Evolutionary conservation across 2,888 invertebrate species (phyloP), one percentile per base, ranked within the genome.

Genomic region (Tanypteryx hageni): DNA sequence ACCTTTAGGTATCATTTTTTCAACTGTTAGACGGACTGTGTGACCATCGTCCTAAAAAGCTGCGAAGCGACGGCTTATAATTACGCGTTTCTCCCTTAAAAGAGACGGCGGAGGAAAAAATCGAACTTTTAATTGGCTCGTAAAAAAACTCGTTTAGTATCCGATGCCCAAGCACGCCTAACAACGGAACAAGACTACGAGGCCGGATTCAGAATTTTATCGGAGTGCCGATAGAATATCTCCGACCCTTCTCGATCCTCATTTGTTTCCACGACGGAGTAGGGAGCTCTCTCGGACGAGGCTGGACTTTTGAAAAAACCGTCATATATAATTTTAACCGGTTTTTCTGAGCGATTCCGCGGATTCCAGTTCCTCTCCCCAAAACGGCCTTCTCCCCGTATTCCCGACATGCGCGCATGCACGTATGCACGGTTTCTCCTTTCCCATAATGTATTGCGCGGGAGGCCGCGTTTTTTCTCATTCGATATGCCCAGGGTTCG

Each of bases 271-370:
- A 44, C 27, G 11, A 18, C 61, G 89, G 61, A 64, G 31, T 44
- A 89, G 16, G 31, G 44, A n/a, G 56, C 57, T 31, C n/a, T 83
- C n/a, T 83, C 18, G 83, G 16, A 83, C 83, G 83, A 83, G 83
- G 57, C 18, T 11, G 16, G 89, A 64, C 44, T 89, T 89, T 89
- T 61, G 76, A 27, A 89, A 89, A 89, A 27, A 61, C 68, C 64
- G 89, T 64, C 16, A 56, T 89, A 89, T 64, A 31, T 64, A 76
- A 64, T 89, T 89, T 76, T 64, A 89, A 89, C 89, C 89, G 89
- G 89, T 89, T 89, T 89, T 89, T 89, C 64, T 44, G 44, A 44
- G 31, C 27, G 89, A 56, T 89, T 89, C 64, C 64, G 64, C 68
- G n/a, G 31, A 59, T 64, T 89, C 89, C 44, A 18, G 14, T 64